These are phyloP conservation scores for Sebastes diploproa DNA, from an alignment of 2,797 vertebrate genomes.

Conservation along the genomic window DNA sequence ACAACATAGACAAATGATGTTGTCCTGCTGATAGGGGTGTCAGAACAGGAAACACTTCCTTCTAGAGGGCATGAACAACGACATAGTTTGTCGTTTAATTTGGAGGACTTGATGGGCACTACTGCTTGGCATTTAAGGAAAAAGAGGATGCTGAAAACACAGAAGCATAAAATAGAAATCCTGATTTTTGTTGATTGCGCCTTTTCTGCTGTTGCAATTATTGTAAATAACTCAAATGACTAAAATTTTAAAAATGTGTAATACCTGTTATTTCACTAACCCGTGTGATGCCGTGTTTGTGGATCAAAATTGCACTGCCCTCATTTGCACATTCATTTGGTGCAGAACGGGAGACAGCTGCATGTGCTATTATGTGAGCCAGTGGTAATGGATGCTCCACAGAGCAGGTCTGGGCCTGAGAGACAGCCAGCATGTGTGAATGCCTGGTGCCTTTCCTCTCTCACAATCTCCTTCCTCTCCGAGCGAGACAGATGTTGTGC, in stretches of 20 bases:
- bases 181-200: not conserved
- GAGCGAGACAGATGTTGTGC: conserved; percentile 19
- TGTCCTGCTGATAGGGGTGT: not conserved
- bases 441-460: not conserved
- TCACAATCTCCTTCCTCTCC: not conserved
- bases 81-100: not conserved
- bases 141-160: not conserved
- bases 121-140: not conserved
- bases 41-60: not conserved
- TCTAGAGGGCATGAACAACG: not conserved
- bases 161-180: not conserved
- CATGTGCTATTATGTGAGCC: conserved; percentile 9
- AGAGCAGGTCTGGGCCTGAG: not conserved
- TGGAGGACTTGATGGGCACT: accelerated
- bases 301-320: not conserved
- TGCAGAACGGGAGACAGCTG: conserved; percentile 46
- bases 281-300: not conserved
- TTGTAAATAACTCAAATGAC: not conserved
- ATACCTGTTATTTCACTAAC: conserved; percentile 3
- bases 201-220: not conserved
- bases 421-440: not conserved
- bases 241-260: not conserved
- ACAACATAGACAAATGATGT: not conserved
- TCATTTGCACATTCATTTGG: conserved; percentile 45
- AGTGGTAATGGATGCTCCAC: conserved; percentile 7